These are phyloP conservation scores for Norana najaformis DNA, from an alignment of 2,888 invertebrate species.

Conservation along the genomic window DNA sequence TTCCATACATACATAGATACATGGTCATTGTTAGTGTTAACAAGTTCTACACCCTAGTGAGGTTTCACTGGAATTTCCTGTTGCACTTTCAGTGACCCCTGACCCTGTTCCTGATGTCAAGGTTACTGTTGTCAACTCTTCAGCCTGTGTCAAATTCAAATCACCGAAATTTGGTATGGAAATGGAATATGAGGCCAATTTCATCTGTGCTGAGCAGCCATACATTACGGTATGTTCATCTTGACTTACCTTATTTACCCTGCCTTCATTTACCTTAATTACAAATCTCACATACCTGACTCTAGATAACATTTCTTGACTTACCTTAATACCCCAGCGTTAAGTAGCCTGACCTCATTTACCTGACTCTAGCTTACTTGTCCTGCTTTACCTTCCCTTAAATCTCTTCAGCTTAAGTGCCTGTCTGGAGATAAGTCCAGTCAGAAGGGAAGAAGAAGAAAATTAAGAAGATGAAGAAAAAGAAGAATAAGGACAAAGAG, in stretches of 20 bases:
- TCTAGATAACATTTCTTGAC: too few relatives aligned
- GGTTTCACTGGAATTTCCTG: not conserved
- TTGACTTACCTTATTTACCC: not conserved
- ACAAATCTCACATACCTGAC: too few relatives aligned
- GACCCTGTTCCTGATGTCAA: not conserved
- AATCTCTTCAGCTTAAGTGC: too few relatives aligned
- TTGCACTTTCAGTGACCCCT: conserved; percentile 3
- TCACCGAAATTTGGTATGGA: not conserved
- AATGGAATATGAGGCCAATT: not conserved
- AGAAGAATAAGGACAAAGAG: too few relatives aligned
- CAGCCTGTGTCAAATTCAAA: not conserved
- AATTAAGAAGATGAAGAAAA: too few relatives aligned
- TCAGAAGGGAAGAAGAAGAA: too few relatives aligned
- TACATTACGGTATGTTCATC: not conserved
- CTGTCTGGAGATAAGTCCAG: too few relatives aligned
- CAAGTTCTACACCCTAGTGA: not conserved
- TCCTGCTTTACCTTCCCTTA: too few relatives aligned
- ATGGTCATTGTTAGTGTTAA: not conserved
- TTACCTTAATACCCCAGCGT: too few relatives aligned
- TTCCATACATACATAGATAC: too few relatives aligned
- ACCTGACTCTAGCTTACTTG: too few relatives aligned
- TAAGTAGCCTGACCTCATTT: too few relatives aligned
- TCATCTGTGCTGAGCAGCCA: not conserved
- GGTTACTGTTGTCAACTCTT: not conserved
- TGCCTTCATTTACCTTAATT: not conserved